Conservation (phyloP, 2,888 invertebrate genomes). For the Nomada fabriciana region DNA sequence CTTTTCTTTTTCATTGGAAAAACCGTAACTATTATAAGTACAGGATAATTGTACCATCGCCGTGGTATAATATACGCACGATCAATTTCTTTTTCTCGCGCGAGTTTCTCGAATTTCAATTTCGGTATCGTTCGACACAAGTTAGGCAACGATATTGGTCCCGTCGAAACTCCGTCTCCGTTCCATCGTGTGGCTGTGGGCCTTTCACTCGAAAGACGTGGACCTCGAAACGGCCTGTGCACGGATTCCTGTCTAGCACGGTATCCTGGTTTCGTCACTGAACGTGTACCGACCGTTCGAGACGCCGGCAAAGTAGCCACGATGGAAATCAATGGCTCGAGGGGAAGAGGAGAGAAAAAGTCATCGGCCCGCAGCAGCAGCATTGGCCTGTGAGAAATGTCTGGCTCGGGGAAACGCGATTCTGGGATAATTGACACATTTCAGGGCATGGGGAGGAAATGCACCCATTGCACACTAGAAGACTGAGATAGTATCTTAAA, state of each 20-base stretch:
- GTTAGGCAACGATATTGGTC: slow-evolving; percentile 51
- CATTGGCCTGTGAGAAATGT: slow-evolving; percentile 50
- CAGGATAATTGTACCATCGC: too few relatives aligned
- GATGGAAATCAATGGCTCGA: slow-evolving; percentile 44
- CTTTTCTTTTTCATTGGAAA: too few relatives aligned
- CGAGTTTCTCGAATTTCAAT: slow-evolving; percentile 67
- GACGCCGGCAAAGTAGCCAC: slow-evolving; percentile 40
- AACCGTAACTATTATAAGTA: too few relatives aligned
- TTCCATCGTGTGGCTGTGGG: slow-evolving; percentile 18
- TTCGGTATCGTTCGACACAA: slow-evolving; percentile 54
- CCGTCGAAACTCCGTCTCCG: slow-evolving; percentile 31
- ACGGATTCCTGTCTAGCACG: slow-evolving; percentile 71
- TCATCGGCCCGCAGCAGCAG: slow-evolving; percentile 8
- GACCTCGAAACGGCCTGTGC: slow-evolving; percentile 55
- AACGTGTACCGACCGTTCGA: slow-evolving; percentile 42
- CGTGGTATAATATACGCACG: too few relatives aligned
- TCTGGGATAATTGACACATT: slow-evolving; percentile 63
- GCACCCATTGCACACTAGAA: slow-evolving; percentile 7
- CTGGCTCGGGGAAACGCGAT: slow-evolving; percentile 44
- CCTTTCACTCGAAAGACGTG: slow-evolving; percentile 70
- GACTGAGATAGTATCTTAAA: slow-evolving; percentile 27
- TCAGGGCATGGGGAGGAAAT: slow-evolving; percentile 49
- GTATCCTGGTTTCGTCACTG: slow-evolving; percentile 68
- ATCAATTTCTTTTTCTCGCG: neutral
- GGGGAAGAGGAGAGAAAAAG: slow-evolving; percentile 17